phyloP scores from a whole-genome alignment of 2,113 vertebrate species.

The Orthonyx spaldingii region DNA sequence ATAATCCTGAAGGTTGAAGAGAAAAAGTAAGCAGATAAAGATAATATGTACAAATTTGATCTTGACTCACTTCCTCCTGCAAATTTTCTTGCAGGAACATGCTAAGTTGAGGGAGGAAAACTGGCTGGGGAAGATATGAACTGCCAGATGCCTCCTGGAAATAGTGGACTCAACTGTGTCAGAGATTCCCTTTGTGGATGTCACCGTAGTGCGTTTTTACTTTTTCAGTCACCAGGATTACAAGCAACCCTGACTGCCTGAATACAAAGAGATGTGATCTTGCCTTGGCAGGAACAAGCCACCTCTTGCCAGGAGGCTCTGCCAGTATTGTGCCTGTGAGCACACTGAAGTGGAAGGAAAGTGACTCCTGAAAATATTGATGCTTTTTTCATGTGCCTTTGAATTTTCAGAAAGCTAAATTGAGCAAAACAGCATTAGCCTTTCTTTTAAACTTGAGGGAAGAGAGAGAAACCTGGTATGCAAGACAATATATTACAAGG shows the following conservation, averaged over 20 bases:
- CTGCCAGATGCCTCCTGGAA: background rate
- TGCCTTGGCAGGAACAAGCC: background rate
- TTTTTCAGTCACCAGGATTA: background rate
- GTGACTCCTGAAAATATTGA: background rate
- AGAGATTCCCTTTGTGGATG: background rate
- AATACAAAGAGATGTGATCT: background rate
- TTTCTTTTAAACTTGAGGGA: background rate
- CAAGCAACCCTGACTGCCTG: background rate
- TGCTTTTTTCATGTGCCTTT: background rate
- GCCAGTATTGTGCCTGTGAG: accelerated
- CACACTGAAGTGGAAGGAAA: background rate
- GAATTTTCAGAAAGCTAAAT: background rate
- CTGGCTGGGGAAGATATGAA: background rate
- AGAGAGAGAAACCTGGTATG: background rate
- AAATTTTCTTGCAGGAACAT: background rate
- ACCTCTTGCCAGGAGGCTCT: background rate
- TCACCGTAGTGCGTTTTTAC: background rate
- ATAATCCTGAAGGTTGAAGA: background rate
- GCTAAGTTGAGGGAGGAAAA: background rate
- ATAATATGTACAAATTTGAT: background rate
- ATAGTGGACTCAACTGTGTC: background rate
- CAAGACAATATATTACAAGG: background rate
- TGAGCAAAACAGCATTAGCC: background rate
- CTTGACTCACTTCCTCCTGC: background rate
- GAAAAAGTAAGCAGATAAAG: background rate